Evolutionary conservation across 2,113 vertebrate species (phyloP), one percentile per base, ranked within the genome.

Genomic region (Pipra filicauda): DNA sequence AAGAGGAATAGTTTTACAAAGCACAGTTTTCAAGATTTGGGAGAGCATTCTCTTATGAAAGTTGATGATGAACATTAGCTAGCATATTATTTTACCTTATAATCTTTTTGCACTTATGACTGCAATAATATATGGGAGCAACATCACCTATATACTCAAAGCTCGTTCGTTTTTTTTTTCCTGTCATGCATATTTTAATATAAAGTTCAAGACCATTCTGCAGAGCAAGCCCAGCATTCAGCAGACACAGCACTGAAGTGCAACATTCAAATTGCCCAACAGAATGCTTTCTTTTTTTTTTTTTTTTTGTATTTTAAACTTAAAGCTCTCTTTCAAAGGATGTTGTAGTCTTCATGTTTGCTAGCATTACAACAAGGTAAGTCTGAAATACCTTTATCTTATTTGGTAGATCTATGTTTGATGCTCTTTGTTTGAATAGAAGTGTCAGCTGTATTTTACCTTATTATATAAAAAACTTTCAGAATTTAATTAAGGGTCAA

Each of bases 401-500:
- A 97, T 98, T 98, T 97, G 94, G 91, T 94, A 94, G 95, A 97
- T 98, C 97, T 96, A 70, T 97, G 96, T 97, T 97, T 96, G 86
- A 93, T 96, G 91, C 84, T 98, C 94, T 97, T 98, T 98, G 96
- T 98, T 98, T 98, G 97, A 98, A 97, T 96, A 97, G 97, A 98
- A 96, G 97, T 98, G 98, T 98, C 98, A 98, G 98, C 98, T 98
- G 97, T 98, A 98, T 98, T 98, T 98, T 98, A 98, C 97, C 98
- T 98, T 98, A 98, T 98, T 98, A 96, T 97, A 98, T 98, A 98
- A 98, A 98, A 98, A 98, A 98, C 98, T 98, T 98, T 98, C 98
- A 96, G 98, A 98, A 98, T 98, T 98, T 98, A 98, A 98, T 98
- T 98, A 98, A 98, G 98, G 98, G 98, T 98, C 98, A 98, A 98